Evolutionary conservation across 2,797 vertebrate genomes (phyloP), one percentile per base, ranked within the genome.

Genomic region (Cyprinella venusta): DNA sequence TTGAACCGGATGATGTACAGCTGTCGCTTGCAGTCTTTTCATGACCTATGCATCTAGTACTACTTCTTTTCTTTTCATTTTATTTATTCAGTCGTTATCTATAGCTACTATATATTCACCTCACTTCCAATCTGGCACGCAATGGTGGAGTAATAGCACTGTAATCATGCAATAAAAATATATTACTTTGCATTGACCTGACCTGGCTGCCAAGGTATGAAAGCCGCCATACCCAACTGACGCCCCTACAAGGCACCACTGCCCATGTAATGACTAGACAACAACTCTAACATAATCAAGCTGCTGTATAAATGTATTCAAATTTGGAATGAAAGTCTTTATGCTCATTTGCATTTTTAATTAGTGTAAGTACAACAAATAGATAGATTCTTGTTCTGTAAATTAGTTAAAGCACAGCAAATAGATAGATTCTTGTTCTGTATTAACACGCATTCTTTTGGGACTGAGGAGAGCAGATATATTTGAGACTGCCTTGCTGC

Each of bases 331-430:
- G n/a, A 45, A 63, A 42, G 16, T 30, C 16, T 8, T 40, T 26
- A 4, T n/a, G 15, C 16, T 63, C 5, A 61, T 76, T 76, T 42
- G n/a, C 38, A 42, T 81, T 64, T 70, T 48, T 10, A 81, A 48
- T 64, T 38, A 74, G 15, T 26, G 3, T 15, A 54, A 74, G 13
- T 8, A 38, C 45, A 81, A 30, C 30, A 56, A 33, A 40, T 64
- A 63, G 13, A 65, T 65, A 78, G 1, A 33, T 26, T 40, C 24
- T 54, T 9, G 33, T 68, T 42, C 3, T 0, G 9, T 48, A 10
- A 81, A 48, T 64, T 24, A 74, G 15, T 26, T 6, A 21, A 54
- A 65, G 8, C 2, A 38, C 45, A 81, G 7, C 30, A 56, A 56
- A 40, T 65, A 63, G 19, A 64, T 65, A 78, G 0, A 48, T 19